Conservation (phyloP, 2,113 vertebrate species). For the Alouatta palliata region DNA sequence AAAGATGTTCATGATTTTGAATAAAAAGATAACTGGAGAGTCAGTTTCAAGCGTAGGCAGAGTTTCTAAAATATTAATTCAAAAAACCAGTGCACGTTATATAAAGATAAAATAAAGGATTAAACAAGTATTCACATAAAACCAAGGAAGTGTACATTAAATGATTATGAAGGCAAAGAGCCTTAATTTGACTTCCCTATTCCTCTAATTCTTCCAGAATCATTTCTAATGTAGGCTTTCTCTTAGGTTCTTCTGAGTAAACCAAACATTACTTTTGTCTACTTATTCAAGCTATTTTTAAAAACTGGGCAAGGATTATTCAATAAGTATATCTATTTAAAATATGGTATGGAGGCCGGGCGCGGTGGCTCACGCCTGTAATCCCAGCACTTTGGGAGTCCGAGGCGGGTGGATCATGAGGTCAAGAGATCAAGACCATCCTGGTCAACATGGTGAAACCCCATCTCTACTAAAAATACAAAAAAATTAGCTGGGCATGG, state of each 20-base stretch:
- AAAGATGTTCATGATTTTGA: background rate
- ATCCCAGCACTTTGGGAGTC: too few species aligned
- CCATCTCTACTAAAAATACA: too few species aligned
- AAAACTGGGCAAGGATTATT: background rate
- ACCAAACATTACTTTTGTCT: background rate
- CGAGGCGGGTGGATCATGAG: too few species aligned
- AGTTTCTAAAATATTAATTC: background rate
- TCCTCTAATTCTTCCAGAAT: background rate
- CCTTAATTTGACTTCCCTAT: background rate
- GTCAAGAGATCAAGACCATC: too few species aligned
- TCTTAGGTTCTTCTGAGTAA: background rate
- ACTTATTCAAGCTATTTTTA: background rate
- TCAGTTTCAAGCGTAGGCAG: background rate
- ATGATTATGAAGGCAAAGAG: background rate
- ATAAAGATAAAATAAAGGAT: background rate
- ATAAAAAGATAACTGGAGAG: background rate
- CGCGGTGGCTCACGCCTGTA: too few species aligned
- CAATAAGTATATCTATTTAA: background rate
- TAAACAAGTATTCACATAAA: background rate
- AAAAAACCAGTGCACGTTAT: background rate
- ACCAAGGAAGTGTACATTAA: background rate
- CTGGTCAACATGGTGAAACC: too few species aligned
- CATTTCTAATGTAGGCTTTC: slow-evolving; percentile 1
- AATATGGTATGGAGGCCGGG: background rate
- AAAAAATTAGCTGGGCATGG: too few species aligned